Percentiles rank a stretch among this genome's conserved stretches.
phyloP scores from a whole-genome alignment of 2,888 invertebrate genomes.

The Apamea crenata region DNA sequence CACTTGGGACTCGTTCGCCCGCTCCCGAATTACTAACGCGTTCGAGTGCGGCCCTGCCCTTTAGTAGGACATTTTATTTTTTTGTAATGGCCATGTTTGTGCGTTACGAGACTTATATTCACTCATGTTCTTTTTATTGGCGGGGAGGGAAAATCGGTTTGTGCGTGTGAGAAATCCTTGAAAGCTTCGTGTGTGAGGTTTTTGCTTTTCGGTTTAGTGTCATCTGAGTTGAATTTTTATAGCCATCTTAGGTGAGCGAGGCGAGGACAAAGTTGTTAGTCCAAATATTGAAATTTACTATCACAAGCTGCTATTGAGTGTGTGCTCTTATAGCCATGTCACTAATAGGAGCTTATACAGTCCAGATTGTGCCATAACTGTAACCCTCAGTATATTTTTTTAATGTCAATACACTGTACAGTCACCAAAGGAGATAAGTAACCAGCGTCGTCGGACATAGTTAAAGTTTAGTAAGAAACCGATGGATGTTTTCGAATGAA shows the following conservation, averaged over 20 bases:
- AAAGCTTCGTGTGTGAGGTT: constrained; percentile 17
- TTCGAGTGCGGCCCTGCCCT: constrained; percentile 82
- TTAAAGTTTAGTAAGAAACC: too few relatives aligned
- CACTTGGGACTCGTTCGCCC: constrained; percentile 81
- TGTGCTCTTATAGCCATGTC: not conserved
- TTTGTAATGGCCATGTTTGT: constrained; percentile 75
- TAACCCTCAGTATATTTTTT: too few relatives aligned
- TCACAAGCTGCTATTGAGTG: too few relatives aligned
- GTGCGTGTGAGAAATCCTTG: constrained; percentile 77
- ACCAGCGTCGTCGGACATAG: too few relatives aligned
- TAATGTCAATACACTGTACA: too few relatives aligned
- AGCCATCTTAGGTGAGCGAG: too few relatives aligned
- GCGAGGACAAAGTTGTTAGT: not conserved
- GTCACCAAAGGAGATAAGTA: too few relatives aligned
- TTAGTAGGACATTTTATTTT: constrained; percentile 88
- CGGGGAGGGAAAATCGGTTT: constrained; percentile 70
- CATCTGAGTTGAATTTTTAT: not conserved
- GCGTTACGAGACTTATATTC: constrained; percentile 76
- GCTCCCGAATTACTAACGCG: constrained; percentile 84
- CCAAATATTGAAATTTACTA: not conserved
- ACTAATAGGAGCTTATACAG: too few relatives aligned
- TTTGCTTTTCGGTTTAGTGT: not conserved
- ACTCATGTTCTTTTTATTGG: constrained; percentile 83
- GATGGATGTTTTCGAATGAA: too few relatives aligned
- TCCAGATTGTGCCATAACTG: too few relatives aligned